phyloP scores from a whole-genome alignment of 1,140 invertebrate species.

The Grapholita molesta region DNA sequence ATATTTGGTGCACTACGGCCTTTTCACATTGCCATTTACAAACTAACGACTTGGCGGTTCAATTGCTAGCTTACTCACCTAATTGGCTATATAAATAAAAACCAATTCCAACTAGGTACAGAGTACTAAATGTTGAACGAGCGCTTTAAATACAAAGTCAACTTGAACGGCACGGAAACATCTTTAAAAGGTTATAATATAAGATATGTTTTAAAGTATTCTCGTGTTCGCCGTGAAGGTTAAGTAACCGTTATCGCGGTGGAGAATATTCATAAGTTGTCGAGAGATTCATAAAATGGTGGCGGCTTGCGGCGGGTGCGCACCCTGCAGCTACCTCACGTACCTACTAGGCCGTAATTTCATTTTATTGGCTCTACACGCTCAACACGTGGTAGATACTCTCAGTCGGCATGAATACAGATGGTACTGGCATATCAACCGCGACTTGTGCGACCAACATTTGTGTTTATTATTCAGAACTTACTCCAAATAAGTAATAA shows the following conservation, averaged over 20 bases:
- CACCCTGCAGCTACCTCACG: constrained; percentile 4
- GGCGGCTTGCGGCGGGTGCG: neutral
- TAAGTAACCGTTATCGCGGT: neutral
- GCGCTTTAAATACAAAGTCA: constrained; percentile 6
- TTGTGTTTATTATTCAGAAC: neutral
- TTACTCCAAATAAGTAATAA: no score
- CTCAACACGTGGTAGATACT: constrained; percentile 33
- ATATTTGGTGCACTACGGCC: neutral
- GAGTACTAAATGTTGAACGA: neutral
- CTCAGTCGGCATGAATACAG: constrained; percentile 30
- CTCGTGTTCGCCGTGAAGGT: neutral
- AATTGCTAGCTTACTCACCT: neutral
- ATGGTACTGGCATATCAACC: neutral
- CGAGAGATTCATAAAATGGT: constrained; percentile 4
- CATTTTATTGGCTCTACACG: constrained; percentile 35
- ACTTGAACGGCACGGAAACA: neutral
- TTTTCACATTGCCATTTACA: neutral
- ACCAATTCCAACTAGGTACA: neutral
- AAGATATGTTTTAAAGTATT: neutral
- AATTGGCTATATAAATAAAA: neutral
- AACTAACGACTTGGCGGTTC: neutral
- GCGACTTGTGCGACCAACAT: neutral
- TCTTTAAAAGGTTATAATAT: neutral
- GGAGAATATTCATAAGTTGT: constrained; percentile 27
- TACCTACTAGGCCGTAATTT: constrained; percentile 28